Conservation (phyloP, 1,140 invertebrate species). For the Chironomus tepperi region DNA sequence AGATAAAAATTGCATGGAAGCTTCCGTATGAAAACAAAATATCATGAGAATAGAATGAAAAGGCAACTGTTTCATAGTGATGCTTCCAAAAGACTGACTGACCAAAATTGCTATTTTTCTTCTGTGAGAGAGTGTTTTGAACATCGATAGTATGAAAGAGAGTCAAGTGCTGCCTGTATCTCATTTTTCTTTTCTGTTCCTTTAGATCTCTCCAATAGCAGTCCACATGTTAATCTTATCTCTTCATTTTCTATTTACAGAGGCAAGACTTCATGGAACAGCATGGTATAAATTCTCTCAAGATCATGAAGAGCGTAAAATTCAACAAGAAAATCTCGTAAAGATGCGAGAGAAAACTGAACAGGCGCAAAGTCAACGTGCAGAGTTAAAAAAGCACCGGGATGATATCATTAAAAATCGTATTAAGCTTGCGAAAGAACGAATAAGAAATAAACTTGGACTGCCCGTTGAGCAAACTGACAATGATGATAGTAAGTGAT, state of each 20-base stretch:
- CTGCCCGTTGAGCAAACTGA: conserved; percentile 54
- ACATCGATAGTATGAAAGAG: too few relatives aligned
- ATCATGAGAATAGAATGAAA: too few relatives aligned
- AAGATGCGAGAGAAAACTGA: conserved; percentile 62
- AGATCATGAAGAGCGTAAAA: conserved; percentile 62
- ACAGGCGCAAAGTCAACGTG: conserved; percentile 53
- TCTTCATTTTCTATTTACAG: conserved; percentile 36
- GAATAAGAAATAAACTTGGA: conserved; percentile 65
- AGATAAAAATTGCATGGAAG: too few relatives aligned
- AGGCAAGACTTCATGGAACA: conserved; percentile 80
- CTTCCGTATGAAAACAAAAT: too few relatives aligned
- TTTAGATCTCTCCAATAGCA: too few relatives aligned
- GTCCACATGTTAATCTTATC: not conserved
- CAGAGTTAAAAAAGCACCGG: conserved; percentile 52
- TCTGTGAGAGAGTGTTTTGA: too few relatives aligned
- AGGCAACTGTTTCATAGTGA: too few relatives aligned
- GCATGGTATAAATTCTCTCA: conserved; percentile 82
- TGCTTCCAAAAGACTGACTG: too few relatives aligned
- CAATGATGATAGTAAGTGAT: conserved; percentile 37
- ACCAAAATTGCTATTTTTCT: too few relatives aligned
- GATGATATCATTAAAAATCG: conserved; percentile 63
- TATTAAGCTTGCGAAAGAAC: conserved; percentile 64
- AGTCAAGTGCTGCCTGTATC: too few relatives aligned
- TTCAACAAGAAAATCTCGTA: conserved; percentile 67
- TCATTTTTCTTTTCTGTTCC: too few relatives aligned